Conservation (phyloP, 2,113 vertebrate species). For the Rhea pennata region DNA sequence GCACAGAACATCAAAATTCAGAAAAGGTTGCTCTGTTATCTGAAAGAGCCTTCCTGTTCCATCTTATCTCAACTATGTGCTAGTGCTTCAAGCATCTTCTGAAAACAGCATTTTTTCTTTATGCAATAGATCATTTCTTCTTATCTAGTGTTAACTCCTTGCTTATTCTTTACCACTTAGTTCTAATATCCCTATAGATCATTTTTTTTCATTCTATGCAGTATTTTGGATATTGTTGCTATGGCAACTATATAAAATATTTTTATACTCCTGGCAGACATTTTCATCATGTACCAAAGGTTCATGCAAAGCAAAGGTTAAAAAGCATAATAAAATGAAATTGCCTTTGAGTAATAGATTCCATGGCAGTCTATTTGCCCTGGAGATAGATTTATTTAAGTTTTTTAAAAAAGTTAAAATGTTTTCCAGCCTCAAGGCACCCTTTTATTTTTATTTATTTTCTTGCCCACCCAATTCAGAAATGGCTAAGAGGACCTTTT, state of each 20-base stretch:
- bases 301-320: neutral
- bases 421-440: neutral
- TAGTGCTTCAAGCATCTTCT: neutral
- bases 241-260: neutral
- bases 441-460: constrained; percentile 14
- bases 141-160: neutral
- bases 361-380: neutral
- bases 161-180: neutral
- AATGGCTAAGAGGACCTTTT: neutral
- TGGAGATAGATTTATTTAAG: neutral
- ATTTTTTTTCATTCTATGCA: neutral
- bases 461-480: neutral
- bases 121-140: neutral
- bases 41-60: neutral
- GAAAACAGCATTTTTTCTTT: neutral
- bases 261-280: neutral
- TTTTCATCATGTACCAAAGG: neutral
- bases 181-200: neutral
- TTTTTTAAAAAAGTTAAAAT: neutral
- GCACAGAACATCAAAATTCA: neutral
- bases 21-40: neutral
- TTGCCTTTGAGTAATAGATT: neutral
- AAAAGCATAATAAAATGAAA: neutral
- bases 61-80: neutral
- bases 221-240: neutral